A percentile compares a stretch with the other conserved stretches of the same genome.
These are phyloP conservation scores for Gadopsis marmoratus DNA, from an alignment of 2,797 vertebrate species.

Conservation along the genomic window DNA sequence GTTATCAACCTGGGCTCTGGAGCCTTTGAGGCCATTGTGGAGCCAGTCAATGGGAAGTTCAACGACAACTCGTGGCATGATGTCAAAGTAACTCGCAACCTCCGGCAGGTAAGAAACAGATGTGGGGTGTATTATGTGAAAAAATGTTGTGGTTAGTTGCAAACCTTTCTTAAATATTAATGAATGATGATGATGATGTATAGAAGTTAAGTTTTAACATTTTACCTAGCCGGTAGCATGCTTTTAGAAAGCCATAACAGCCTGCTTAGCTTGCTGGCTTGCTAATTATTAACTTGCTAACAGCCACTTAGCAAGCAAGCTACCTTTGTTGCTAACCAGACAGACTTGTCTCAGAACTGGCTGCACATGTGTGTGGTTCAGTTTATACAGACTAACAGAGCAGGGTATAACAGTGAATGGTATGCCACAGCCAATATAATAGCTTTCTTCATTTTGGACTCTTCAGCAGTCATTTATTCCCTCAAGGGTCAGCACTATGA, in stretches of 20 bases:
- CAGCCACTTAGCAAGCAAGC: neutral
- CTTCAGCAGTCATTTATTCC: neutral
- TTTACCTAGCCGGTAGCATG: neutral
- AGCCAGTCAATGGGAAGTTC: constrained; percentile 97
- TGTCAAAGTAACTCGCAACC: constrained; percentile 98
- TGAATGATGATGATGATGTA: neutral
- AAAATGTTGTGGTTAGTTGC: neutral
- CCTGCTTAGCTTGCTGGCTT: neutral
- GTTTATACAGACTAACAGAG: neutral
- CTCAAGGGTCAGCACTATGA: neutral
- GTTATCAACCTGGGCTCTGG: constrained; percentile 99
- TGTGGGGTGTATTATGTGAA: neutral
- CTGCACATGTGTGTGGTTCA: neutral
- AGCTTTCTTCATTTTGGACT: neutral
- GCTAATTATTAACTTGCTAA: neutral
- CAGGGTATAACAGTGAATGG: neutral
- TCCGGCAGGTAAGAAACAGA: constrained; percentile 92
- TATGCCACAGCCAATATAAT: neutral
- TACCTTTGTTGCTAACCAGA: neutral
- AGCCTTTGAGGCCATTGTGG: constrained; percentile 98
- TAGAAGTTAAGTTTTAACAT: neutral
- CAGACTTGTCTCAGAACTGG: neutral
- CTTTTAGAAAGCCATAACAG: neutral
- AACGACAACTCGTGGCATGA: constrained; percentile 99
- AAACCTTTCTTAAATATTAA: neutral